Evolutionary conservation across 1,140 invertebrate genomes (phyloP).

Genomic region (Pteromalus puparum): DNA sequence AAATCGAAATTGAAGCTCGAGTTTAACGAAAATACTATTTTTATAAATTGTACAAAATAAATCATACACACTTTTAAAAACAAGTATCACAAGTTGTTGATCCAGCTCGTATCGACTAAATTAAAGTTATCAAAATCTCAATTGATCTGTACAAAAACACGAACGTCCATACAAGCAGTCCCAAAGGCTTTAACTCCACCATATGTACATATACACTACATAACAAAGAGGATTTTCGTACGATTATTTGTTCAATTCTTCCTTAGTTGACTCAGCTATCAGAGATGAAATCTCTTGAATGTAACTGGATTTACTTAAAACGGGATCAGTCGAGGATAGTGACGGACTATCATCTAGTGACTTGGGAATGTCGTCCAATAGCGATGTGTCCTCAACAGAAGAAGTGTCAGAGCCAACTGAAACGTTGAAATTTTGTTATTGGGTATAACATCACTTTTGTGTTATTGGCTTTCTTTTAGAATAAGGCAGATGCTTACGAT

Average conservation of each 20-base stretch:
- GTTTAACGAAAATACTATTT: not conserved
- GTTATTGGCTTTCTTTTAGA: not conserved
- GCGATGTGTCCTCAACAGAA: slow-evolving; percentile 62
- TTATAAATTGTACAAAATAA: slow-evolving; percentile 6
- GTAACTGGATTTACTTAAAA: slow-evolving; percentile 53
- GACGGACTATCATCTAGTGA: slow-evolving; percentile 47
- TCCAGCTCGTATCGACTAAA: not conserved
- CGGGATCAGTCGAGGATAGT: slow-evolving; percentile 46
- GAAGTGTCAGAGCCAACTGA: slow-evolving; percentile 63
- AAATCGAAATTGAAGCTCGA: not conserved
- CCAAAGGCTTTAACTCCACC: not conserved
- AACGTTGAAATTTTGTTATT: slow-evolving; percentile 37
- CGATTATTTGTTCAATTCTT: slow-evolving; percentile 37
- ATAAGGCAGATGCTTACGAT: slow-evolving; percentile 57
- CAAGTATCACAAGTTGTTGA: slow-evolving; percentile 8
- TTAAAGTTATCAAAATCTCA: slow-evolving; percentile 2
- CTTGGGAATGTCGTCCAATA: slow-evolving; percentile 57
- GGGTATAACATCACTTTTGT: not conserved
- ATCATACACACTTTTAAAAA: slow-evolving; percentile 9
- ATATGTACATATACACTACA: slow-evolving; percentile 30
- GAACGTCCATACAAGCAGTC: slow-evolving; percentile 4
- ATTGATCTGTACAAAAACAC: slow-evolving; percentile 18
- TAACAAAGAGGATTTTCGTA: not conserved
- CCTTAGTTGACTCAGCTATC: slow-evolving; percentile 50
- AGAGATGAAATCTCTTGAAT: slow-evolving; percentile 57